These are phyloP conservation scores for Drosophila hamatofila DNA, from an alignment of 2,888 invertebrate genomes.

Conservation along the genomic window DNA sequence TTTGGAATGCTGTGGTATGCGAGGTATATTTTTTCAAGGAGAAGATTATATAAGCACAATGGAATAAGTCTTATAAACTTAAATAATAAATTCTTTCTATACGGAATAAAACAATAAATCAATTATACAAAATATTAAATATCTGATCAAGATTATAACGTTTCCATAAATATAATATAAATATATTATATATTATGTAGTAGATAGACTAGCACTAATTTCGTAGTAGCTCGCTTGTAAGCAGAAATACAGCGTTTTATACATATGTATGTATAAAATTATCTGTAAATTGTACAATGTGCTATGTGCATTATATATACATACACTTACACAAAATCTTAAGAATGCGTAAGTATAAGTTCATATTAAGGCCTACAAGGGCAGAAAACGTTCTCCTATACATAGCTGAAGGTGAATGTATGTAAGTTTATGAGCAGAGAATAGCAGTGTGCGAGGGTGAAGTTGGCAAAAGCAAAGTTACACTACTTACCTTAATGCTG, in stretches of 20 bases:
- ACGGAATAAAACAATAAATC: too few species aligned
- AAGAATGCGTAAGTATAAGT: conserved; percentile 16
- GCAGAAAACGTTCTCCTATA: not conserved
- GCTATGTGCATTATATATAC: not conserved
- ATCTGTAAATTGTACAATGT: not conserved
- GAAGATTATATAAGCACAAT: too few species aligned
- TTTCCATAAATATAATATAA: too few species aligned
- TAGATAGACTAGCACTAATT: not conserved
- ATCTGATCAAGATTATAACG: too few species aligned
- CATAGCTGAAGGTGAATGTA: not conserved
- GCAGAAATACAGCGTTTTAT: not conserved
- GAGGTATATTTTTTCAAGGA: too few species aligned
- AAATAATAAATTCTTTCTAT: not conserved
- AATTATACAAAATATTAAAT: too few species aligned
- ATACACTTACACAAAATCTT: conserved; percentile 3
- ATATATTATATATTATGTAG: not conserved
- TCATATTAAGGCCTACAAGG: conserved; percentile 19
- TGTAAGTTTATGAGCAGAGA: conserved; percentile 3
- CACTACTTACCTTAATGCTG: conserved; percentile 22
- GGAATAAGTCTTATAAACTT: not conserved
- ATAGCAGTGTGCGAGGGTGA: not conserved
- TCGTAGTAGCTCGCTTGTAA: not conserved
- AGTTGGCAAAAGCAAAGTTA: conserved; percentile 26
- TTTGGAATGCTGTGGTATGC: too few species aligned
- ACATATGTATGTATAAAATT: not conserved